Base-by-base conservation (phyloP, 2,797 vertebrate species). In the Neostethus bicornis region DNA sequence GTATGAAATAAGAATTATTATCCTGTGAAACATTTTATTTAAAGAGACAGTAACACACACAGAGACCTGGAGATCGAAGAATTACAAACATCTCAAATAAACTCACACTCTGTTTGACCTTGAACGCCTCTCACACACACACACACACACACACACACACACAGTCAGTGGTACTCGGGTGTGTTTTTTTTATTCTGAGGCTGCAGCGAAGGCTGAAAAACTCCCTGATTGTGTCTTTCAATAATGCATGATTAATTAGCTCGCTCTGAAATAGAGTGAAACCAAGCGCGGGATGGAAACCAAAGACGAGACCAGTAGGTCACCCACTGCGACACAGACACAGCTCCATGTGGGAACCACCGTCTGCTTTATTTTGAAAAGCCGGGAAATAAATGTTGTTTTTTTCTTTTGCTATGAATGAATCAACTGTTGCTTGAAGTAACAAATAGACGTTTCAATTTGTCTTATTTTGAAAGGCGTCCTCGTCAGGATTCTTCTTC, bases 181-280 rank as follows among this genome's bases (percentile, higher is more conserved):
- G 66, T 76, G 66, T 70, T 49, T 71, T 80, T 70, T 49, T 71
- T 80, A 75, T 84, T 65, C 74, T 61, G 78, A 70, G 74, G 77
- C 84, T 80, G 73, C 78, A 81, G 80, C 79, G 77, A 85, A 77
- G 87, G 84, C 74, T 81, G 77, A 82, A 84, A 87, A 83, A 83
- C 86, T 84, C 81, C 73, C 73, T 72, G 69, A 67, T 75, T 79
- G 75, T 85, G 77, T 77, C 83, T 87, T 75, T 93, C 81, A 92
- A 92, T 91, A 92, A 92, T 91, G 86, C 82, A 93, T 92, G 90
- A 90, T 90, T 91, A 90, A 91, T 91, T 91, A 91, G 86, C 66
- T 62, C 66, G 78, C 77, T 86, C 80, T 81, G 76, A 90, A 91
- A 90, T 64, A 86, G 86, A 86, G 83, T 79, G 89, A 91, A 91